phyloP scores from a whole-genome alignment of 2,888 invertebrate species.

The Eupithecia subumbrata region DNA sequence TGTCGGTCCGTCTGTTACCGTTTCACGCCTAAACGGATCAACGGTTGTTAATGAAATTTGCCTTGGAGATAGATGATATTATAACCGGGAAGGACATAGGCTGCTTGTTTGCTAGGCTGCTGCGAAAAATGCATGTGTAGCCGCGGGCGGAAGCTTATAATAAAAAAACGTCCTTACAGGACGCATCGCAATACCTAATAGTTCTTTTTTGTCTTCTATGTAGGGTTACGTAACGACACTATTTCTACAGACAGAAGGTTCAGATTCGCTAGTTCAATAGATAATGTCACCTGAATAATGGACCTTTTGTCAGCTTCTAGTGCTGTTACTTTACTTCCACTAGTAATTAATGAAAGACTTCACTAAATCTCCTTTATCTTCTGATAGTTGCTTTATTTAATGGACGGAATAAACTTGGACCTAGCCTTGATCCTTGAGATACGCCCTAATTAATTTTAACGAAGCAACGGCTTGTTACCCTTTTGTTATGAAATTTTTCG shows the following conservation, averaged over 20 bases:
- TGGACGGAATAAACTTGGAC: slow-evolving; percentile 37
- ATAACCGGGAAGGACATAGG: no score
- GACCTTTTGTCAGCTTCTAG: not conserved
- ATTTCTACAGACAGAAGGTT: not conserved
- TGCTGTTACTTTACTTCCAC: not conserved
- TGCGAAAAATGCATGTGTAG: no score
- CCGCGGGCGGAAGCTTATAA: no score
- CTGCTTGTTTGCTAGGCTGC: no score
- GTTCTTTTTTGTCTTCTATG: not conserved
- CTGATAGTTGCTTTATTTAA: slow-evolving; percentile 50
- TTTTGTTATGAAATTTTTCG: slow-evolving; percentile 10
- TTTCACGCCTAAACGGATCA: no score
- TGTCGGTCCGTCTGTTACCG: no score
- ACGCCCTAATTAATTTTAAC: slow-evolving; percentile 39
- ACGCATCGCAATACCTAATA: no score
- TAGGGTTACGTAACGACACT: no score
- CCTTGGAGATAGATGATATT: no score
- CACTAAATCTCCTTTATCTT: slow-evolving; percentile 44
- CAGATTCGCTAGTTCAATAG: not conserved
- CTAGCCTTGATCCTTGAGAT: slow-evolving; percentile 38
- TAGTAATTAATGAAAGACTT: slow-evolving; percentile 61
- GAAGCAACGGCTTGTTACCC: slow-evolving; percentile 25
- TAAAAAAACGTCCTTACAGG: no score
- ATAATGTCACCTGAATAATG: not conserved
- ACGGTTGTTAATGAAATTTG: no score